Percentiles rank a stretch among this genome's conserved stretches.
Conservation (phyloP, 2,888 invertebrate genomes). For the Tetheella fluctuosa region DNA sequence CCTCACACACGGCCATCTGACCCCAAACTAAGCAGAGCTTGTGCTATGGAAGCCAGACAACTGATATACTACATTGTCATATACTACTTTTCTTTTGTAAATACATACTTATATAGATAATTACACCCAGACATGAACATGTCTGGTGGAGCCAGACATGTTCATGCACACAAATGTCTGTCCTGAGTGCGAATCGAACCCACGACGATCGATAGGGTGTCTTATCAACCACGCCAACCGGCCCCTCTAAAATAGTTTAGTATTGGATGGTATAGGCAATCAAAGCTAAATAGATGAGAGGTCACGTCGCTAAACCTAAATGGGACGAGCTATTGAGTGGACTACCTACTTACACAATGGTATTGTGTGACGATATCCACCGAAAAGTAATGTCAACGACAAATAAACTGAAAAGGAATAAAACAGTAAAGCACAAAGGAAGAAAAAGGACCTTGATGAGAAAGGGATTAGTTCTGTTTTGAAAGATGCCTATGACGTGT, state of each 20-base stretch:
- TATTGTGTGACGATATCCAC: neutral
- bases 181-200: too few relatives aligned
- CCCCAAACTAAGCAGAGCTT: too few relatives aligned
- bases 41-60: too few relatives aligned
- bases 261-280: slow-evolving; percentile 11
- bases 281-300: neutral
- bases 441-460: neutral
- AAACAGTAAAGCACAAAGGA: neutral
- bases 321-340: neutral
- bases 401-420: neutral
- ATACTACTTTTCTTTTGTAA: too few relatives aligned
- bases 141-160: too few relatives aligned
- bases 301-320: neutral
- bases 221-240: too few relatives aligned
- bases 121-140: too few relatives aligned
- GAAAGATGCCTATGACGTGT: neutral
- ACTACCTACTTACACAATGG: neutral
- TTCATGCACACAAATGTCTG: too few relatives aligned
- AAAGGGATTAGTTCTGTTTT: neutral
- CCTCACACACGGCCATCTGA: too few relatives aligned
- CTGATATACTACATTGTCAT: too few relatives aligned
- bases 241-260: slow-evolving; percentile 10
- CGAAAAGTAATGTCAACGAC: neutral
- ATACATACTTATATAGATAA: too few relatives aligned
- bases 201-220: too few relatives aligned